Evolutionary conservation across 2,113 vertebrate genomes (phyloP).

Genomic region (Henicopernis longicauda): DNA sequence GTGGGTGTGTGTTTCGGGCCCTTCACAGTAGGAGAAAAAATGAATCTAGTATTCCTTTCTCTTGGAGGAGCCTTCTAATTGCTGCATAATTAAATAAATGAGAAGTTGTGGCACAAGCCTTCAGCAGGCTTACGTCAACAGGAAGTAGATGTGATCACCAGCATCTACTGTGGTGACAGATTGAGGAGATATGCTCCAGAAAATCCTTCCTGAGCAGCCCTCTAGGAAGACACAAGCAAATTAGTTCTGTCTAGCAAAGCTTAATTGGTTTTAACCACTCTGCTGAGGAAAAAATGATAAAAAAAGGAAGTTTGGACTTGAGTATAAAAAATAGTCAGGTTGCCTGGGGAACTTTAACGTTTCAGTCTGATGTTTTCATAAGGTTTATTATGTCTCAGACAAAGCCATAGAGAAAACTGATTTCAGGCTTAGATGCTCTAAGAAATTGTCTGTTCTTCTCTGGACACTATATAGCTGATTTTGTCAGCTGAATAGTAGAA

Average conservation of each 20-base stretch:
- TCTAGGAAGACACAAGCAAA: background rate
- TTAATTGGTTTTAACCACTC: background rate
- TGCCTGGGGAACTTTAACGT: background rate
- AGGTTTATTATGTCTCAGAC: background rate
- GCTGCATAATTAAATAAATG: background rate
- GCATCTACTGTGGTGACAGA: background rate
- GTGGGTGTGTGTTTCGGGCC: background rate
- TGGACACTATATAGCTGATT: background rate
- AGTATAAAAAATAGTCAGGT: background rate
- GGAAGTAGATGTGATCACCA: background rate
- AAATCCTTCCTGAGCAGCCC: background rate
- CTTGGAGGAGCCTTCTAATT: background rate
- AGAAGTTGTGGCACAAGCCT: background rate
- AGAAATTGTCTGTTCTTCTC: background rate
- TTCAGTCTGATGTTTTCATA: background rate
- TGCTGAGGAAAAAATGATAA: background rate
- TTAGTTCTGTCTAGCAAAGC: background rate
- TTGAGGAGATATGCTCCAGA: background rate
- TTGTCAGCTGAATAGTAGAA: background rate
- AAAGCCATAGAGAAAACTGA: background rate
- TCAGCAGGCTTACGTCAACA: background rate
- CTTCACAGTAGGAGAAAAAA: background rate
- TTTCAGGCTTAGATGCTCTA: background rate
- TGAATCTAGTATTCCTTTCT: background rate
- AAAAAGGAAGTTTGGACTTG: background rate